Evolutionary conservation across 2,113 vertebrate species (phyloP).

Genomic region (Tachysurus vachellii): DNA sequence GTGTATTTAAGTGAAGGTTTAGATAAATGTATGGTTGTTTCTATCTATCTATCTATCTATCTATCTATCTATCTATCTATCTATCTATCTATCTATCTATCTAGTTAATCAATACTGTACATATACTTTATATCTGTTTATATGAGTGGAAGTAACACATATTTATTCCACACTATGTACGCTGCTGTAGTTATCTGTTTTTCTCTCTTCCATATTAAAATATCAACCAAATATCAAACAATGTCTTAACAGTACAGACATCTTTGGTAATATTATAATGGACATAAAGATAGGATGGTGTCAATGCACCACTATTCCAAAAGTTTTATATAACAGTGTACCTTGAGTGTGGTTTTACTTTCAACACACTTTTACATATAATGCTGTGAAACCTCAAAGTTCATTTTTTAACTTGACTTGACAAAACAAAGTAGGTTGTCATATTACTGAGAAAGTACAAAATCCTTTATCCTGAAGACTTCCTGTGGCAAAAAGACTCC

Average conservation of each 20-base stretch:
- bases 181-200: too few relatives aligned
- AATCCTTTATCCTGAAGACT: not conserved
- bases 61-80: not conserved
- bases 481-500: not conserved
- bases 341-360: not conserved
- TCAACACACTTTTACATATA: not conserved
- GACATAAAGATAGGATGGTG: not conserved
- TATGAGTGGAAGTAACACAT: too few relatives aligned
- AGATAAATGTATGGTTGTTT: constrained; percentile 15
- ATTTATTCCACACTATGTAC: too few relatives aligned
- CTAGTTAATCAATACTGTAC: not conserved
- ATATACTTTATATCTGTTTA: not conserved
- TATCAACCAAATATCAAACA: too few relatives aligned
- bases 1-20: not conserved
- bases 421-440: not conserved
- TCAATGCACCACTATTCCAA: not conserved
- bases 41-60: not conserved
- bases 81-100: not conserved
- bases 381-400: not conserved
- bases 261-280: not conserved
- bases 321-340: not conserved
- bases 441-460: not conserved
- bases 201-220: too few relatives aligned
- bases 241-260: too few relatives aligned
- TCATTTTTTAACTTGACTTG: not conserved